A percentile compares a stretch with the other conserved stretches of the same genome.
These are phyloP conservation scores for Porites divaricata DNA, from an alignment of 92 coral and sea anemone genomes.

Conservation along the genomic window DNA sequence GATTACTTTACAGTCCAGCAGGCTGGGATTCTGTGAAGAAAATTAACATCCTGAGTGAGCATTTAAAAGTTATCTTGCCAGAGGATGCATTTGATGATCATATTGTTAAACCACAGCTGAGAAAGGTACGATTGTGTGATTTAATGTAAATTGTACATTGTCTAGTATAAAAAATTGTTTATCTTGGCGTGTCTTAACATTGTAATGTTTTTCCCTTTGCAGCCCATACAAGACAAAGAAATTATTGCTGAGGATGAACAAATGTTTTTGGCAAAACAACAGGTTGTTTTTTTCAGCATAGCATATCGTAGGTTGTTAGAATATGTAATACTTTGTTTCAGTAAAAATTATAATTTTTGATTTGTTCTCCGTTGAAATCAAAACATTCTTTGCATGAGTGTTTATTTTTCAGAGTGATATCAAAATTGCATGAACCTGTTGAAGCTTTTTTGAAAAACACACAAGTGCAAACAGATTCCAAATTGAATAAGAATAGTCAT, in stretches of 20 bases:
- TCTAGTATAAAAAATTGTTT: too few species aligned
- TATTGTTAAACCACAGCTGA: conserved; percentile 85
- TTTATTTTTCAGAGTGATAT: too few species aligned
- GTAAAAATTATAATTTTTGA: too few species aligned
- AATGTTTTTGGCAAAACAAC: conserved; percentile 87
- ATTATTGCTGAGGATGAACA: conserved; percentile 92
- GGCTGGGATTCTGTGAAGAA: conserved; percentile 99
- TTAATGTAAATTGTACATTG: neutral
- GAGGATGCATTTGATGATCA: conserved; percentile 97
- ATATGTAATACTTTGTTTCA: neutral
- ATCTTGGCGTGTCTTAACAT: neutral
- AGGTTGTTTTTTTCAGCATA: conserved; percentile 53
- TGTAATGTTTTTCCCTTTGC: neutral
- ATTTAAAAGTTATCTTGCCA: conserved; percentile 84
- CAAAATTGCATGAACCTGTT: too few species aligned
- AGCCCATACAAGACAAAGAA: conserved; percentile 99
- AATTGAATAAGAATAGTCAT: too few species aligned
- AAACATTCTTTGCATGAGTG: too few species aligned
- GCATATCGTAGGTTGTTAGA: neutral
- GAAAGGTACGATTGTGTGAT: conserved; percentile 65
- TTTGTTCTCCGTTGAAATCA: too few species aligned
- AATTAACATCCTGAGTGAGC: conserved; percentile 92
- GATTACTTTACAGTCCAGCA: conserved; percentile 72
- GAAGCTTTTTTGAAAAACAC: too few species aligned
- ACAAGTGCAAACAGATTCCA: too few species aligned